phyloP scores from a whole-genome alignment of 2,113 vertebrate genomes.

The Triplophysa dalaica region DNA sequence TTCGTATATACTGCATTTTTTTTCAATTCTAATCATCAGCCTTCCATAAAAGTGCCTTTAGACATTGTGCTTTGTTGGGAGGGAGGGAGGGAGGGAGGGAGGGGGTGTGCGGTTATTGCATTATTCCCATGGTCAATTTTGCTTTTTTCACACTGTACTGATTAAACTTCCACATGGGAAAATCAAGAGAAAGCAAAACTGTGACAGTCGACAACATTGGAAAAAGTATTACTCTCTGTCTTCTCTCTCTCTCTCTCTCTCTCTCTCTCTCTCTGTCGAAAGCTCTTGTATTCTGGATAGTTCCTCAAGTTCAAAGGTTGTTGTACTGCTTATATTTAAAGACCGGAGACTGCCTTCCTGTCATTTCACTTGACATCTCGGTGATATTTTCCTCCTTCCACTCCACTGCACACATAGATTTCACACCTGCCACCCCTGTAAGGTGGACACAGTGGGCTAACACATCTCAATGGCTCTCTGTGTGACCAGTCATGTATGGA shows the following conservation, averaged over 20 bases:
- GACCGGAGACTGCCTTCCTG: conserved; percentile 49
- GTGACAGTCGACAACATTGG: conserved; percentile 42
- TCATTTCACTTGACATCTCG: conserved; percentile 40
- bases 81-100: neutral
- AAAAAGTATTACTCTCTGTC: neutral
- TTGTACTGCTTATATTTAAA: conserved; percentile 23
- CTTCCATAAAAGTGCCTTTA: conserved; percentile 24
- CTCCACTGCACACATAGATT: conserved; percentile 57
- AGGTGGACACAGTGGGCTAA: conserved; percentile 32
- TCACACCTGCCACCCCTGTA: conserved; percentile 58
- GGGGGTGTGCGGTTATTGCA: conserved; percentile 50
- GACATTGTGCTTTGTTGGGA: conserved; percentile 43
- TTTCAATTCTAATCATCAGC: conserved; percentile 46
- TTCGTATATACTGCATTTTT: conserved; percentile 24
- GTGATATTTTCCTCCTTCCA: conserved; percentile 54
- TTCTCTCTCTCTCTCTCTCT: conserved; percentile 18
- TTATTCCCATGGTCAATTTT: conserved; percentile 53
- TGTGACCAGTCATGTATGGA: conserved; percentile 38
- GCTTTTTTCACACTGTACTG: conserved; percentile 55
- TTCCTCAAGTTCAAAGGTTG: conserved; percentile 60
- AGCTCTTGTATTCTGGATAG: conserved; percentile 35
- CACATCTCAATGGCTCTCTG: conserved; percentile 44
- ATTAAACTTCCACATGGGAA: conserved; percentile 65
- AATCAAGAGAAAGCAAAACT: conserved; percentile 55
- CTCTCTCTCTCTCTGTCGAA: conserved; percentile 19